A percentile compares a stretch with the other conserved stretches of the same genome.
Conservation (phyloP, 2,888 invertebrate genomes). For the Sinopyrophorus schimmeli region DNA sequence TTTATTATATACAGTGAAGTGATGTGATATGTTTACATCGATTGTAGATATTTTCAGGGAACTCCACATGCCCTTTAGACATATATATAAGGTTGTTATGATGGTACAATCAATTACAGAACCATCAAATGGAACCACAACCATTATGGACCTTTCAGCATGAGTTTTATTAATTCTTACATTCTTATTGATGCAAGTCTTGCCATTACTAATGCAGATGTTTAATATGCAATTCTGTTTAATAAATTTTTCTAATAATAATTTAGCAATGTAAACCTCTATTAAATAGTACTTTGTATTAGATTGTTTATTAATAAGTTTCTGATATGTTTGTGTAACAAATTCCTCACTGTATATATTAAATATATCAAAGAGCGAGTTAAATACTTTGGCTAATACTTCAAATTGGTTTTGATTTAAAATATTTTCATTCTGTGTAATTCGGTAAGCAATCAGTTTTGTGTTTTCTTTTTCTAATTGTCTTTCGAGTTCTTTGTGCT, state of each 20-base stretch:
- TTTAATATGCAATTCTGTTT: constrained; percentile 41
- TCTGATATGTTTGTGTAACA: constrained; percentile 29
- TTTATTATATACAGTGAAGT: constrained; percentile 34
- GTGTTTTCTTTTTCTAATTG: constrained; percentile 40
- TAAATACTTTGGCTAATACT: constrained; percentile 46
- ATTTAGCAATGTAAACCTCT: constrained; percentile 44
- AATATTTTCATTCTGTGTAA: constrained; percentile 34
- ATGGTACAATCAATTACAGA: constrained; percentile 37
- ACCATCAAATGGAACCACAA: constrained; percentile 42
- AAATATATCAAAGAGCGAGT: constrained; percentile 41
- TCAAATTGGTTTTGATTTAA: constrained; percentile 40
- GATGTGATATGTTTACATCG: constrained; percentile 46
- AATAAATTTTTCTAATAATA: constrained; percentile 42
- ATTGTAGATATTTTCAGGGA: constrained; percentile 40
- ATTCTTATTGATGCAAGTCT: constrained; percentile 30
- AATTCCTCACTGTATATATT: constrained; percentile 41
- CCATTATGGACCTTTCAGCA: constrained; percentile 35
- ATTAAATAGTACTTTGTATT: constrained; percentile 45
- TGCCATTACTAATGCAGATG: constrained; percentile 35
- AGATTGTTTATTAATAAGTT: constrained; percentile 25
- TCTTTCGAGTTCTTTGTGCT: constrained; percentile 38
- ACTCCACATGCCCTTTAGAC: constrained; percentile 35
- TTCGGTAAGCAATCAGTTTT: constrained; percentile 39
- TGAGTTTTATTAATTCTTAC: constrained; percentile 31
- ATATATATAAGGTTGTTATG: constrained; percentile 38